Evolutionary conservation across 2,113 vertebrate genomes (phyloP).

Genomic region (Petaurus breviceps): DNA sequence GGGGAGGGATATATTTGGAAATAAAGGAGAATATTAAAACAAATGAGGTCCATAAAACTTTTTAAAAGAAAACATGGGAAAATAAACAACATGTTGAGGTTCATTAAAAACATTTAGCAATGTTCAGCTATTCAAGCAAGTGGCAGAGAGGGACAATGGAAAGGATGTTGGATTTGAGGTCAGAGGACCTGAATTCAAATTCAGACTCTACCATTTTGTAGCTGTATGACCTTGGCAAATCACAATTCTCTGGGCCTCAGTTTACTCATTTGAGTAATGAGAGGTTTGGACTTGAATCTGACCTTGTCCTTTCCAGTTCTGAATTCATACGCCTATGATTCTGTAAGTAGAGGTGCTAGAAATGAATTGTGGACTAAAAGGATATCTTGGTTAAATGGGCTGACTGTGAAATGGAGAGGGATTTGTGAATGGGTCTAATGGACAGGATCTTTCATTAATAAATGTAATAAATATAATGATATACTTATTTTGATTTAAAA

Average conservation of each 20-base stretch:
- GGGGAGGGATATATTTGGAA: background rate
- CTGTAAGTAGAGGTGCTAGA: background rate
- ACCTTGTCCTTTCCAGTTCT: background rate
- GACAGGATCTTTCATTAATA: background rate
- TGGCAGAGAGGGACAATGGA: background rate
- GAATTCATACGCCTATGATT: background rate
- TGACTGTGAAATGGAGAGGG: background rate
- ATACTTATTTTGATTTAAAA: background rate
- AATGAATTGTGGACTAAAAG: background rate
- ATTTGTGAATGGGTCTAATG: background rate
- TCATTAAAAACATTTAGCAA: slow-evolving; percentile 39
- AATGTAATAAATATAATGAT: background rate
- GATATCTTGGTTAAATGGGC: background rate
- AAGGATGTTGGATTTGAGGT: background rate
- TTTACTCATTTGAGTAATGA: slow-evolving; percentile 32
- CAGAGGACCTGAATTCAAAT: background rate
- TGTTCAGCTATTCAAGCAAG: background rate
- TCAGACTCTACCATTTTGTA: background rate
- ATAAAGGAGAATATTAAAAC: background rate
- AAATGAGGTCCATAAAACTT: background rate
- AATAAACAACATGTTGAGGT: background rate
- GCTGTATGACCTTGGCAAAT: background rate
- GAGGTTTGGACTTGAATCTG: background rate
- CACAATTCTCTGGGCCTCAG: slow-evolving; percentile 26
- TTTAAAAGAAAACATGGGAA: background rate